phyloP scores from a whole-genome alignment of 2,888 invertebrate genomes.

The Aspidapion aeneum region DNA sequence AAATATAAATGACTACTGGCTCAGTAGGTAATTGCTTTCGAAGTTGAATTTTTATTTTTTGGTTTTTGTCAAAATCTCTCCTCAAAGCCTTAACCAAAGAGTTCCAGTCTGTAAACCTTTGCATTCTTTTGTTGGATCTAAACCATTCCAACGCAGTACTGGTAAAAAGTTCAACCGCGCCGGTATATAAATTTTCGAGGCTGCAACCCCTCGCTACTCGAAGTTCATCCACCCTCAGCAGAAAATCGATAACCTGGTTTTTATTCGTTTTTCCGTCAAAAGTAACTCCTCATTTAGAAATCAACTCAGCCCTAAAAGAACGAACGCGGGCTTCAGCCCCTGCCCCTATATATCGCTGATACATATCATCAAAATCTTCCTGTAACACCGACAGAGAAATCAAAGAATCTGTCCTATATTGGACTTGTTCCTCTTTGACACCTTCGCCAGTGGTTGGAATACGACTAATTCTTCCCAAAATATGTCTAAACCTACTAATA shows the following conservation, averaged over 20 bases:
- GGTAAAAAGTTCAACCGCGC: slow-evolving; percentile 13
- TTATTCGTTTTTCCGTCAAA: slow-evolving; percentile 10
- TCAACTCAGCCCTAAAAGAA: neutral
- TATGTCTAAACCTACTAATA: too few relatives aligned
- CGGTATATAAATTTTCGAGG: slow-evolving; percentile 7
- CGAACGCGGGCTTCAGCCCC: too few relatives aligned
- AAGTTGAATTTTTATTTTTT: slow-evolving; percentile 9
- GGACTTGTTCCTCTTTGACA: too few relatives aligned
- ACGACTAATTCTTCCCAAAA: too few relatives aligned
- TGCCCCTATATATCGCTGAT: too few relatives aligned
- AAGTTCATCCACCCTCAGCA: slow-evolving; percentile 16
- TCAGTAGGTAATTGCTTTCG: slow-evolving; percentile 10
- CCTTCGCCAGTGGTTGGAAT: too few relatives aligned
- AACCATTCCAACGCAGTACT: slow-evolving; percentile 14
- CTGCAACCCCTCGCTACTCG: slow-evolving; percentile 12
- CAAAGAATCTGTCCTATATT: too few relatives aligned
- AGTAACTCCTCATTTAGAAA: slow-evolving; percentile 12
- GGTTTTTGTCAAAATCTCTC: slow-evolving; percentile 14
- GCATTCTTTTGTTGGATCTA: neutral
- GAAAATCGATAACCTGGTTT: too few relatives aligned
- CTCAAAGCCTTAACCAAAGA: slow-evolving; percentile 3
- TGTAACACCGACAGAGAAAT: too few relatives aligned
- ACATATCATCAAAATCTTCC: too few relatives aligned
- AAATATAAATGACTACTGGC: slow-evolving; percentile 9
- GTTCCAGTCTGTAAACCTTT: slow-evolving; percentile 12